Base-by-base conservation (phyloP, 2,888 invertebrate species). In the Cecidostiba fungosa region DNA sequence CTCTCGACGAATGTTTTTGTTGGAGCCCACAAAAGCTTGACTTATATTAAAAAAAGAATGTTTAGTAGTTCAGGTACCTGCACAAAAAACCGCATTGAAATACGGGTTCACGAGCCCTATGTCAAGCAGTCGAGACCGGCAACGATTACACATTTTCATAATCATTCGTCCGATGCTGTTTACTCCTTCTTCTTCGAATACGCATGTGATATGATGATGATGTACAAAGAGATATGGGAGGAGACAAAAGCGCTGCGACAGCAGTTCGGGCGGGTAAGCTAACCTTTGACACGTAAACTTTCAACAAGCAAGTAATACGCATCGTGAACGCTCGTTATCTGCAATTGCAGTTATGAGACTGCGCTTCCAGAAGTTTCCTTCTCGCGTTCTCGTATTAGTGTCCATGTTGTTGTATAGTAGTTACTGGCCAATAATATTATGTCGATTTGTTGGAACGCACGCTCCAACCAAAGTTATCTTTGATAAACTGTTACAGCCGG, bases 291-390 rank as follows among this genome's bases (percentile, higher is more conserved):
- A 23, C 59, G 29, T 66, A 29, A 83, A 83, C 77, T 77, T 83
- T 72, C 54, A 70, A 50, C 83, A n/a, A 72, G 72, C 72, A 77
- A 77, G 54, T 77, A 59, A 54, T 23, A 72, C n/a, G 39, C 66
- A 66, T 66, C 26, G 26, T 23, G n/a, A 62, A 66, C 29, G 29
- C 66, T 66, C 29, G 66, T 66, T 66, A 29, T 66, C 66, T 29
- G 66, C 29, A 66, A 29, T 66, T 66, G 66, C 16, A 26, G 66
- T 66, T 66, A 66, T 66, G 29, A 66, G 29, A 14, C 4, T 29
- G 29, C 66, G 26, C 66, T 29, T 66, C 2, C 26, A 66, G 14
- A 29, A 26, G 23, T 59, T 23, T n/a, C 23, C 23, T 6, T n/a
- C 59, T 59, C 23, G n/a, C 66, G 26, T 26, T 66, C 66, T 62